Evolutionary conservation across 2,797 vertebrate genomes (phyloP).

Genomic region (Melanotaenia pygmaea): DNA sequence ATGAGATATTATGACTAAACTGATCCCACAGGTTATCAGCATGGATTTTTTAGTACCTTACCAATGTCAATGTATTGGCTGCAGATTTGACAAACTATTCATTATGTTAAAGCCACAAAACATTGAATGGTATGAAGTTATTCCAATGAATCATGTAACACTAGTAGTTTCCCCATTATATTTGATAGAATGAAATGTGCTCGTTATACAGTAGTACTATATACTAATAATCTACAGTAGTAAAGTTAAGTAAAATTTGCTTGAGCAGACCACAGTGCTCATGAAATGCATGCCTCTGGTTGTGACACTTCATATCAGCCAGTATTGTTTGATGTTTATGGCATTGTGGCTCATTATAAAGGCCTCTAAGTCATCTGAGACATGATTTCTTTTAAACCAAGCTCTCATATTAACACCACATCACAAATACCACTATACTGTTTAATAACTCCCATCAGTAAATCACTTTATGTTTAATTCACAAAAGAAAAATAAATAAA

Average conservation of each 20-base stretch:
- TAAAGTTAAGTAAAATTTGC: constrained; percentile 11
- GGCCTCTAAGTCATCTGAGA: constrained; percentile 18
- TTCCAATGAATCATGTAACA: constrained; percentile 11
- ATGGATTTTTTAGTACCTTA: constrained; percentile 17
- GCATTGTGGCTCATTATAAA: constrained; percentile 24
- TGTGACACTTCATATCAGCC: constrained; percentile 29
- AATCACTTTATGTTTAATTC: background rate
- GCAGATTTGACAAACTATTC: constrained; percentile 22
- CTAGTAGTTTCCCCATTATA: constrained; percentile 19
- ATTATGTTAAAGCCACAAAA: constrained; percentile 20
- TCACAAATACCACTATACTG: constrained; percentile 11
- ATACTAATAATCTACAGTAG: constrained; percentile 34
- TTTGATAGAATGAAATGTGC: constrained; percentile 25
- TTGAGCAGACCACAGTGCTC: constrained; percentile 45
- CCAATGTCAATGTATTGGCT: constrained; percentile 8
- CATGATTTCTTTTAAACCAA: constrained; percentile 4
- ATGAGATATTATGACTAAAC: constrained; percentile 1
- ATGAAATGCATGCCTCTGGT: constrained; percentile 35
- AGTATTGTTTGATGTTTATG: constrained; percentile 23
- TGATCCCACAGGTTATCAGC: constrained; percentile 20
- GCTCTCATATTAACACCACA: constrained; percentile 15
- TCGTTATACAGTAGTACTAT: constrained; percentile 10
- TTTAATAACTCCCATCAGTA: constrained; percentile 4
- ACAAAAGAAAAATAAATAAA: background rate
- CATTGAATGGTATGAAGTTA: background rate